Conservation (phyloP, 2,888 invertebrate genomes). For the Drosophila siamana region DNA sequence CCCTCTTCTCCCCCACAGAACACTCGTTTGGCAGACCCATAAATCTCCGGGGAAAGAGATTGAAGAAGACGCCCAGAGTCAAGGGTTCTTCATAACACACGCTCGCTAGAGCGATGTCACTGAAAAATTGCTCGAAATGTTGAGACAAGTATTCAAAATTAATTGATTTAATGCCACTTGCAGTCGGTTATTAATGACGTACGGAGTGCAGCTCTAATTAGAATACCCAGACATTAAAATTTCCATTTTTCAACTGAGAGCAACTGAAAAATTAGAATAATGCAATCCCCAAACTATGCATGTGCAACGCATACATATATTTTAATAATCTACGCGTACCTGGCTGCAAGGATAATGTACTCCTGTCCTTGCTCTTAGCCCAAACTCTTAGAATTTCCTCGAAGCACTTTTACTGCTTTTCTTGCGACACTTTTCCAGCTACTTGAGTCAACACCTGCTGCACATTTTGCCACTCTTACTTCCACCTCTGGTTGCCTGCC, state of each 20-base stretch:
- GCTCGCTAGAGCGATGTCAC: constrained; percentile 50
- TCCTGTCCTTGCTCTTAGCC: constrained; percentile 17
- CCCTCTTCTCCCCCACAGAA: not conserved
- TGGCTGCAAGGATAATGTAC: constrained; percentile 48
- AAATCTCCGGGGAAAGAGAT: constrained; percentile 49
- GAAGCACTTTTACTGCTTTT: constrained; percentile 50
- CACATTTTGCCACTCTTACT: constrained; percentile 12
- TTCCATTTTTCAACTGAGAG: constrained; percentile 66
- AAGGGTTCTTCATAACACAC: constrained; percentile 43
- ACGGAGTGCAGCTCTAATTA: constrained; percentile 74
- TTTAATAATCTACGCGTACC: constrained; percentile 65
- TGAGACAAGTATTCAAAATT: constrained; percentile 79
- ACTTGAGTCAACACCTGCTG: constrained; percentile 60
- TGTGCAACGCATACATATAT: constrained; percentile 54
- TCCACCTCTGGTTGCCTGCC: not conserved
- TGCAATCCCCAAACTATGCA: constrained; percentile 17
- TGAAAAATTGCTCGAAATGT: constrained; percentile 77
- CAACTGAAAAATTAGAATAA: constrained; percentile 60
- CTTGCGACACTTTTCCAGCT: constrained; percentile 42
- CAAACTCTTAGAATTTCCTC: constrained; percentile 26
- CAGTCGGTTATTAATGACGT: constrained; percentile 75
- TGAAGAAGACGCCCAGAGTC: constrained; percentile 21
- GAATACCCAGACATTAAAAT: constrained; percentile 55
- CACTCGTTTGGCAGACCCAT: constrained; percentile 32
- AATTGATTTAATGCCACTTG: constrained; percentile 76